Conservation (phyloP, 2,113 vertebrate species). For the Origma solitaria region DNA sequence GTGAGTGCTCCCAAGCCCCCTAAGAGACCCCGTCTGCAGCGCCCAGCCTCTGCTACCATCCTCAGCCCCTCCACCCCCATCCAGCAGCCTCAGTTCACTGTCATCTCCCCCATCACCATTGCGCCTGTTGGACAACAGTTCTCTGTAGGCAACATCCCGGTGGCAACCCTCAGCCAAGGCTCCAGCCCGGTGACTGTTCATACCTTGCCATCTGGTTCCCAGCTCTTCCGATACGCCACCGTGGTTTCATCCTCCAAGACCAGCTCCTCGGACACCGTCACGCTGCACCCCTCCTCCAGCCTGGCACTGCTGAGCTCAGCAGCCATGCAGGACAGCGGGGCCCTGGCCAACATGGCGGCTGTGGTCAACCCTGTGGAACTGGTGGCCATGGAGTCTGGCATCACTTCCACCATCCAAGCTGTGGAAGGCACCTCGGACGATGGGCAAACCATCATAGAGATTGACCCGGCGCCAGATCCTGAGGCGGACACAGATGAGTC, state of each 20-base stretch:
- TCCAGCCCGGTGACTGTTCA: constrained; percentile 79
- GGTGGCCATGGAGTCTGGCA: constrained; percentile 82
- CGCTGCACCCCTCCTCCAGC: constrained; percentile 87
- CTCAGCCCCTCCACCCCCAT: constrained; percentile 76
- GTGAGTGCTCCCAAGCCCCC: constrained; percentile 77
- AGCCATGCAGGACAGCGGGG: constrained; percentile 80
- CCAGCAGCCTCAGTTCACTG: constrained; percentile 85
- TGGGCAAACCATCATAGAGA: constrained; percentile 87
- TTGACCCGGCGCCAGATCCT: constrained; percentile 79
- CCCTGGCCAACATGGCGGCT: constrained; percentile 76
- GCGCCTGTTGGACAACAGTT: constrained; percentile 80
- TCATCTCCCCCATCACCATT: constrained; percentile 79
- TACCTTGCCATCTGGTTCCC: constrained; percentile 83
- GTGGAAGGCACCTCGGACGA: constrained; percentile 77
- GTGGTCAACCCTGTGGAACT: constrained; percentile 87
- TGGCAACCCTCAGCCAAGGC: constrained; percentile 81
- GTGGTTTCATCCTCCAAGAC: constrained; percentile 78
- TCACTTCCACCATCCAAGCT: constrained; percentile 76
- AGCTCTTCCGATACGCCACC: constrained; percentile 86
- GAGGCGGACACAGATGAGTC: constrained; percentile 75
- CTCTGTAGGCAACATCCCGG: constrained; percentile 79
- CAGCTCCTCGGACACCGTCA: constrained; percentile 79
- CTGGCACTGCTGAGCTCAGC: constrained; percentile 85
- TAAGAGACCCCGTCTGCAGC: constrained; percentile 89
- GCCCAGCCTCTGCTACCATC: constrained; percentile 87